These are phyloP conservation scores for Caenorhabditis remanei DNA, from an alignment of 1,140 invertebrate genomes.

Conservation along the genomic window DNA sequence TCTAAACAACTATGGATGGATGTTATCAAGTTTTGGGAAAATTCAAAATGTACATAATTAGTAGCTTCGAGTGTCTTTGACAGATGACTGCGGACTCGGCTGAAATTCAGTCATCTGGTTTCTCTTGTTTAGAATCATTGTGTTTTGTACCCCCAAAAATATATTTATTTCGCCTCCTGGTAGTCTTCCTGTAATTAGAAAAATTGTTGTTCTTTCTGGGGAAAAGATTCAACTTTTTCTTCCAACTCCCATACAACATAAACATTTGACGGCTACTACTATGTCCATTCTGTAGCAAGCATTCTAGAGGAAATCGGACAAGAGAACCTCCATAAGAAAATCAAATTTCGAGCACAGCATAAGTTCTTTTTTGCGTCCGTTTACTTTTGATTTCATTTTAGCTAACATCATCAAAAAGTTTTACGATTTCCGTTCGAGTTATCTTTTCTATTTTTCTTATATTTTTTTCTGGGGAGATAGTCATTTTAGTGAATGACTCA, in stretches of 20 bases:
- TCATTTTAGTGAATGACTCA: neutral
- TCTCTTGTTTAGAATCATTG: neutral
- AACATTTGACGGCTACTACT: constrained; percentile 35
- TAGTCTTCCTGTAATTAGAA: constrained; percentile 45
- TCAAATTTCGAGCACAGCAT: constrained; percentile 15
- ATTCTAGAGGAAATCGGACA: no score
- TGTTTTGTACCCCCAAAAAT: neutral
- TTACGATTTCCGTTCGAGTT: neutral
- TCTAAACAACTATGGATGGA: neutral
- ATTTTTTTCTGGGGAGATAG: neutral
- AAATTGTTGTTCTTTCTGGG: neutral
- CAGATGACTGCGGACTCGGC: neutral
- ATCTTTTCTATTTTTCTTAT: neutral
- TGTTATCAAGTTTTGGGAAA: neutral
- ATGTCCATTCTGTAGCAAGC: neutral
- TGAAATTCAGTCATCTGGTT: neutral
- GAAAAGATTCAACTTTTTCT: neutral
- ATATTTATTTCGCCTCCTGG: neutral
- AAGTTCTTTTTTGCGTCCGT: constrained; percentile 24
- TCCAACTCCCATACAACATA: neutral
- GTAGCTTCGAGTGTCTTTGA: neutral
- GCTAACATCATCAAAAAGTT: constrained; percentile 1
- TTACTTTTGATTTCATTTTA: constrained; percentile 26
- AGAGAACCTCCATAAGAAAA: neutral
- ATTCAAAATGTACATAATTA: constrained; percentile 4